Evolutionary conservation across 1,140 invertebrate species (phyloP).

Genomic region (Argopecten irradians): DNA sequence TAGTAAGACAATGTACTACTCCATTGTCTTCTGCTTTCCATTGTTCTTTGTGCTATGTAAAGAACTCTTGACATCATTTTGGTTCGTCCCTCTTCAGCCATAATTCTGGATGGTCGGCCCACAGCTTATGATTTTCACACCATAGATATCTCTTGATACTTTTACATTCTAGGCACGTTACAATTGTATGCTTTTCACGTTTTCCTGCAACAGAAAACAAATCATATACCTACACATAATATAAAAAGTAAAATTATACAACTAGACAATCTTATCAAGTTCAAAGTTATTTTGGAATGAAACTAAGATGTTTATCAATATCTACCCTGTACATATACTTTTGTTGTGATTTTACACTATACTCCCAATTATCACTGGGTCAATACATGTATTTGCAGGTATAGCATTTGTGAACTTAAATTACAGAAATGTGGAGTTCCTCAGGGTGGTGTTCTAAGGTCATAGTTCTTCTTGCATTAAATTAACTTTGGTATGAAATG

Average conservation of each 20-base stretch:
- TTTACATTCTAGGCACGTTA: constrained; percentile 64
- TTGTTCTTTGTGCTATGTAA: neutral
- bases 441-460: too few relatives aligned
- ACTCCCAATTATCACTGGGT: neutral
- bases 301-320: neutral
- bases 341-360: neutral
- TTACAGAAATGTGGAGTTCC: too few relatives aligned
- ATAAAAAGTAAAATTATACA: neutral
- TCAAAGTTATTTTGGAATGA: neutral
- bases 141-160: constrained; percentile 58
- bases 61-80: neutral
- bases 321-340: neutral
- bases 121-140: constrained; percentile 55
- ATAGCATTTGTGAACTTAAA: too few relatives aligned
- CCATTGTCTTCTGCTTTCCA: too few relatives aligned
- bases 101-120: constrained; percentile 60
- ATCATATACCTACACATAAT: neutral
- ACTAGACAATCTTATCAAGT: neutral
- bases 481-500: too few relatives aligned
- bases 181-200: constrained; percentile 53
- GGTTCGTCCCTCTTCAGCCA: constrained; percentile 45
- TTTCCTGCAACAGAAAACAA: constrained; percentile 49
- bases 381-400: neutral
- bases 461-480: too few relatives aligned
- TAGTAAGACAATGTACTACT: too few relatives aligned